These are phyloP conservation scores for Callipepla californica DNA, from an alignment of 2,113 vertebrate genomes.

Conservation along the genomic window DNA sequence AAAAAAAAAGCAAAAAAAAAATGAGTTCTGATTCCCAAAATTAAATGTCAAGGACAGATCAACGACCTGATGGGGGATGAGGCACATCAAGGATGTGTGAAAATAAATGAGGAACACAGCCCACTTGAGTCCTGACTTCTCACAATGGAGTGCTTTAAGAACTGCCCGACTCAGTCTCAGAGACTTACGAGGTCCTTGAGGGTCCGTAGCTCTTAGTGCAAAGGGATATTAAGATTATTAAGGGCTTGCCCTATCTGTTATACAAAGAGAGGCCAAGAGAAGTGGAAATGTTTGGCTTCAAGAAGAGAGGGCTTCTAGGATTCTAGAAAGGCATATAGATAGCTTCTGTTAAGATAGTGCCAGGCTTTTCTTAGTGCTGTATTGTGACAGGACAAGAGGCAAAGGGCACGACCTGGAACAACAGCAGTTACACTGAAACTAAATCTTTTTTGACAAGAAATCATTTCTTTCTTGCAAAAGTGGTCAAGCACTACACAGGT, in stretches of 20 bases:
- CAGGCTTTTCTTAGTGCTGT: too few relatives aligned
- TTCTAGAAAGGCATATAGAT: too few relatives aligned
- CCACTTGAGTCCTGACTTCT: neutral
- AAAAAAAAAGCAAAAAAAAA: neutral
- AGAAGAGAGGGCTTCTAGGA: too few relatives aligned
- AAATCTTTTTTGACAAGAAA: neutral
- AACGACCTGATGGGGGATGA: accelerated
- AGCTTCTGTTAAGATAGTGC: too few relatives aligned
- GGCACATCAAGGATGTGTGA: neutral
- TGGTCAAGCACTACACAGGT: neutral
- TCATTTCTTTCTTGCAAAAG: neutral
- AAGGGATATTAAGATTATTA: too few relatives aligned
- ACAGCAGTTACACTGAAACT: neutral
- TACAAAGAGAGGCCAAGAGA: too few relatives aligned
- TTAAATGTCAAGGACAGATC: neutral
- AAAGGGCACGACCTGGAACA: too few relatives aligned
- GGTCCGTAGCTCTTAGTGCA: neutral
- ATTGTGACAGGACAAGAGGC: too few relatives aligned
- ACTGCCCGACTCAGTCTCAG: neutral
- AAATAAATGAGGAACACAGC: neutral
- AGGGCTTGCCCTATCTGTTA: too few relatives aligned
- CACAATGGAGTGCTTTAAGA: neutral
- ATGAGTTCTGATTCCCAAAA: neutral
- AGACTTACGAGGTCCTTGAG: neutral
- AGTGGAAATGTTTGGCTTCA: too few relatives aligned